Percentiles rank a stretch among this genome's conserved stretches.
These are phyloP conservation scores for Rhinopomastus cyanomelas DNA, from an alignment of 2,113 vertebrate genomes.

Conservation along the genomic window DNA sequence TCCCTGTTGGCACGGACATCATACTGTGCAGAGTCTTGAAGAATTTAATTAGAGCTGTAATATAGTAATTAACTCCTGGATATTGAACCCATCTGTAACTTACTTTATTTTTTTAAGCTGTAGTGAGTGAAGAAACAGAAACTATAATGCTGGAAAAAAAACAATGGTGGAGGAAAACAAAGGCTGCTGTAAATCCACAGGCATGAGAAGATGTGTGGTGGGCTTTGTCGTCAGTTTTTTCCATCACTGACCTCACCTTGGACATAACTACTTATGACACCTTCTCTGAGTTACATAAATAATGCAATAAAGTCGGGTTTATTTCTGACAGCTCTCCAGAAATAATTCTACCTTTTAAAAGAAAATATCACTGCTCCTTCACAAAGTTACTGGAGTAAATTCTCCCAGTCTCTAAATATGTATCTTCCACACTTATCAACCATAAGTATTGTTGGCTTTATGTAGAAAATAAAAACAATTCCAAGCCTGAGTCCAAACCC, in stretches of 20 bases:
- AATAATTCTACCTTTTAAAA: neutral
- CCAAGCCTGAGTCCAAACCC: neutral
- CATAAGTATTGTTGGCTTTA: neutral
- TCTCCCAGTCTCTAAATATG: neutral
- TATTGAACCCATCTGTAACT: constrained; percentile 37
- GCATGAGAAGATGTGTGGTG: neutral
- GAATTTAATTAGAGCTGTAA: constrained; percentile 60
- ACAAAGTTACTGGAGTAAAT: neutral
- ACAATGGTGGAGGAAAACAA: neutral
- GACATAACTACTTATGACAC: neutral
- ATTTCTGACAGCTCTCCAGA: neutral
- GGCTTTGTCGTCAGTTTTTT: neutral
- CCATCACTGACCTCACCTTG: neutral
- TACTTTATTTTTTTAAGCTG: neutral
- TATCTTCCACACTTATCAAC: neutral
- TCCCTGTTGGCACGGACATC: constrained; percentile 52
- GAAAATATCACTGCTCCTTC: neutral
- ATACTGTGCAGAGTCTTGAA: constrained; percentile 37
- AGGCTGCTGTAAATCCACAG: neutral
- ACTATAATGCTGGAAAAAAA: neutral
- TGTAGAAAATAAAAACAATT: neutral
- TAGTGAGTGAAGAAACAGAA: neutral
- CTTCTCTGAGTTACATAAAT: neutral
- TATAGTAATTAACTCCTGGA: constrained; percentile 39
- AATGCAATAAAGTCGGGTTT: neutral